These are phyloP conservation scores for Pseudomyrmex pallidus DNA, from an alignment of 1,140 invertebrate genomes.

Conservation along the genomic window DNA sequence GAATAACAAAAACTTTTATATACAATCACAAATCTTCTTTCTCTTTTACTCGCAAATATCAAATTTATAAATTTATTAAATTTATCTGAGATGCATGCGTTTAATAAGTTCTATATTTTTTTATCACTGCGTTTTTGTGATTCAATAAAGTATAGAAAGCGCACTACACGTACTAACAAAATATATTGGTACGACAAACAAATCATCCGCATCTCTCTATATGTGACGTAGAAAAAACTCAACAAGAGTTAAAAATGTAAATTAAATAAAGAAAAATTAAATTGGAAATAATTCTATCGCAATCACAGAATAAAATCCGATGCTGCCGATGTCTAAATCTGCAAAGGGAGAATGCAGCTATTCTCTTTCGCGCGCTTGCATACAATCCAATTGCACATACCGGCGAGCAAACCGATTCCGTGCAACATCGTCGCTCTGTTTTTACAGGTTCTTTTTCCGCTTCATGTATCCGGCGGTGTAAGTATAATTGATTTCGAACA, in stretches of 20 bases:
- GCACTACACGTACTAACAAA: too few species aligned
- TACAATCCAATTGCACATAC: neutral
- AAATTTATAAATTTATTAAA: too few species aligned
- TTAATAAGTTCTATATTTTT: too few species aligned
- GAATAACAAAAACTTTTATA: neutral
- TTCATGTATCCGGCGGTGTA: neutral
- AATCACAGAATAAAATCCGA: neutral
- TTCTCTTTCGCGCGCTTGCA: neutral
- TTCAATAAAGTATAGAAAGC: too few species aligned
- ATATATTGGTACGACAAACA: neutral
- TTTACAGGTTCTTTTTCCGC: neutral
- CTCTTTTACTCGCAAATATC: neutral
- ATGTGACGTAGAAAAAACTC: neutral
- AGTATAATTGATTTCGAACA: conserved; percentile 22
- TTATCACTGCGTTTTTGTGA: too few species aligned
- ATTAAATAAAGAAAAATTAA: conserved; percentile 16
- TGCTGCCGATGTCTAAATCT: neutral
- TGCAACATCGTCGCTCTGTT: neutral
- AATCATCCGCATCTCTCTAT: neutral
- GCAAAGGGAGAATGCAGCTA: neutral
- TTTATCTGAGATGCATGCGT: too few species aligned
- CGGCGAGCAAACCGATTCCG: neutral
- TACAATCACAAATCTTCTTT: neutral
- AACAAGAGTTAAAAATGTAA: neutral
- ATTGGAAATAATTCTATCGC: neutral